Base-by-base conservation (phyloP, 2,888 invertebrate species). In the Siphlonurus alternatus region DNA sequence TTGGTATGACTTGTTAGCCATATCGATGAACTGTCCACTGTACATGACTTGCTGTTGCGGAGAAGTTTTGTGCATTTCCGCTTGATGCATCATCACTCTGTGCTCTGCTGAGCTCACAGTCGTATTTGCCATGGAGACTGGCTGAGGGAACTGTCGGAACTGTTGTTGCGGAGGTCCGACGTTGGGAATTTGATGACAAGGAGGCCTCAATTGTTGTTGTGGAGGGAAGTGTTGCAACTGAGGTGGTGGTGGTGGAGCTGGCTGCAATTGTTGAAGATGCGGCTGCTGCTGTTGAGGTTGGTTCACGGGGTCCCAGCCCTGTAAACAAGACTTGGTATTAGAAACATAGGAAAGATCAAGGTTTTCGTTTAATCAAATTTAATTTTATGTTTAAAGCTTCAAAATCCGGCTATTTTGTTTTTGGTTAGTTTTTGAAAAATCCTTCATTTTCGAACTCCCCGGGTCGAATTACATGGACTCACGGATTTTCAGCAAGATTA, bases 151-250 rank as follows among this genome's bases (percentile, higher is more conserved):
- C n/a, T 10, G 53, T 15, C 53, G 10, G 53, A 15, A 51, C 10
- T 51, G 10, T 51, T 10, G 53, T 51, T n/a, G 10, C 53, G 18
- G 15, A 25, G 19, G 18, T 73, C n/a, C n/a, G n/a, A n/a, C n/a
- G n/a, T n/a, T n/a, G n/a, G n/a, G 74, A 25, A 73, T 70, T 66
- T 73, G 72, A 65, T 74, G 67, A 70, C 73, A 73, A 18, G 72
- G 71, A n/a, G n/a, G n/a, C n/a, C n/a, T n/a, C n/a, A n/a, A n/a
- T n/a, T 38, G 74, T 72, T 53, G 73, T 70, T 51, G 72, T 3
- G 10, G 61, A 2, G 19, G 61, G 18, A 25, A 51, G 18, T 18
- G 10, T 51, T 18, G 22, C 20, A 23, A 20, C 20, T 61, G 61
- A 5, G 22, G 7, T 20, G 5, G 61, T 10, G 20, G 22, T 2